A percentile compares a stretch with the other conserved stretches of the same genome.
These are phyloP conservation scores for Kuschelorhynchus macadamiae DNA, from an alignment of 2,888 invertebrate species.

Conservation along the genomic window DNA sequence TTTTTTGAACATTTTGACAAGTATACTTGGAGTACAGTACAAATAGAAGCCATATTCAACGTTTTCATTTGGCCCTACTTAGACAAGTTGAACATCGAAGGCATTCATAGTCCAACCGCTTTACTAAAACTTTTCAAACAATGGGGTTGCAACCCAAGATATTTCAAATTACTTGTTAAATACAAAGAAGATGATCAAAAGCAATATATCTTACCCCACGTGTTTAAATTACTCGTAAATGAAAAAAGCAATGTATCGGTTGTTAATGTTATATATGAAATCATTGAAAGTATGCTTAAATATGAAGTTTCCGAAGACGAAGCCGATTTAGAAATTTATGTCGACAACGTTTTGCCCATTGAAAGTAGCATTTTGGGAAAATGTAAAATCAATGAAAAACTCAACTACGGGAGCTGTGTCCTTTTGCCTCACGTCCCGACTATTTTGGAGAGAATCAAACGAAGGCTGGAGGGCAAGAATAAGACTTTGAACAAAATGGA, in stretches of 20 bases:
- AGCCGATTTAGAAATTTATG: constrained; percentile 57
- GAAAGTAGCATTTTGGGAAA: constrained; percentile 59
- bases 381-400: constrained; percentile 65
- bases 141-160: constrained; percentile 87
- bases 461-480: constrained; percentile 74
- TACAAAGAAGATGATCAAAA: constrained; percentile 68
- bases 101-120: constrained; percentile 86
- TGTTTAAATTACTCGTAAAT: constrained; percentile 81
- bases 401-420: constrained; percentile 82
- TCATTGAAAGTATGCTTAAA: constrained; percentile 82
- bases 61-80: constrained; percentile 87
- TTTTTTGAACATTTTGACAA: constrained; percentile 86
- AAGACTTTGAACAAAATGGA: constrained; percentile 78
- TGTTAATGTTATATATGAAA: constrained; percentile 78
- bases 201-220: constrained; percentile 75
- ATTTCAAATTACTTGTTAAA: constrained; percentile 80
- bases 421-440: constrained; percentile 80
- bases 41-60: constrained; percentile 82
- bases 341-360: constrained; percentile 66
- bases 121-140: constrained; percentile 83
- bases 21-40: constrained; percentile 79
- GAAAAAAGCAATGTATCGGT: constrained; percentile 79
- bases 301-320: constrained; percentile 73
- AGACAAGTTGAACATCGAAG: constrained; percentile 82
- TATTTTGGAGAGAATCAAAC: constrained; percentile 80